A percentile compares a stretch with the other conserved stretches of the same genome.
Evolutionary conservation across 2,888 invertebrate species (phyloP).

Genomic region (Agriopis aurantiaria): DNA sequence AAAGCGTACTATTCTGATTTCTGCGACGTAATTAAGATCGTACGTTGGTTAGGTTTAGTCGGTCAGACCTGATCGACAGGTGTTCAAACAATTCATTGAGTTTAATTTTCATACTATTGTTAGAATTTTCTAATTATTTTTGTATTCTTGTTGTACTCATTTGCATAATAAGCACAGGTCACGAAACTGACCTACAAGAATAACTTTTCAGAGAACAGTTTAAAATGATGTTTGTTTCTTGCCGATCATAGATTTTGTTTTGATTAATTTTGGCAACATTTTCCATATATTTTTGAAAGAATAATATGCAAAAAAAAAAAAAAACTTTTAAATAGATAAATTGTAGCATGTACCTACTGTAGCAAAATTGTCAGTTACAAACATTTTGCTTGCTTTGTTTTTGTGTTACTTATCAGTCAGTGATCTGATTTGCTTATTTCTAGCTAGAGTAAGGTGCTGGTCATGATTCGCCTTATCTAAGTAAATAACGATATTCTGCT

Average conservation of each 20-base stretch:
- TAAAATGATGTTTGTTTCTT: constrained; percentile 23
- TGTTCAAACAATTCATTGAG: constrained; percentile 30
- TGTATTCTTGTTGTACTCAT: constrained; percentile 40
- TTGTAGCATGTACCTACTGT: constrained; percentile 1
- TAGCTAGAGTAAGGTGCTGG: constrained; percentile 58
- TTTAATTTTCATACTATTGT: not conserved
- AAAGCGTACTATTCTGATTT: not conserved
- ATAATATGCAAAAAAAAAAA: not conserved
- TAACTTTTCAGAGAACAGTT: constrained; percentile 8
- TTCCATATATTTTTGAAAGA: not conserved
- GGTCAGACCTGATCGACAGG: constrained; percentile 13
- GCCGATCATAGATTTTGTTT: not conserved
- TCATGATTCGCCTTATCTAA: constrained; percentile 43
- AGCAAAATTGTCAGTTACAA: constrained; percentile 39
- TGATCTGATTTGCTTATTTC: constrained; percentile 49
- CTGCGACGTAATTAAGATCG: not conserved
- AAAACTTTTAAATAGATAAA: not conserved
- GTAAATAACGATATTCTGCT: constrained; percentile 46
- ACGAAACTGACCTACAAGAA: not conserved
- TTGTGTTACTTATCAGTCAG: constrained; percentile 38
- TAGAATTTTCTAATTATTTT: constrained; percentile 41
- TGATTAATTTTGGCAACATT: too few species aligned
- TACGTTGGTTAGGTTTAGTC: not conserved
- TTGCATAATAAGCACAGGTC: constrained; percentile 35
- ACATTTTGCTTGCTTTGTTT: constrained; percentile 23